Evolutionary conservation across 2,797 vertebrate genomes (phyloP).

Genomic region (Cynopterus sphinx): DNA sequence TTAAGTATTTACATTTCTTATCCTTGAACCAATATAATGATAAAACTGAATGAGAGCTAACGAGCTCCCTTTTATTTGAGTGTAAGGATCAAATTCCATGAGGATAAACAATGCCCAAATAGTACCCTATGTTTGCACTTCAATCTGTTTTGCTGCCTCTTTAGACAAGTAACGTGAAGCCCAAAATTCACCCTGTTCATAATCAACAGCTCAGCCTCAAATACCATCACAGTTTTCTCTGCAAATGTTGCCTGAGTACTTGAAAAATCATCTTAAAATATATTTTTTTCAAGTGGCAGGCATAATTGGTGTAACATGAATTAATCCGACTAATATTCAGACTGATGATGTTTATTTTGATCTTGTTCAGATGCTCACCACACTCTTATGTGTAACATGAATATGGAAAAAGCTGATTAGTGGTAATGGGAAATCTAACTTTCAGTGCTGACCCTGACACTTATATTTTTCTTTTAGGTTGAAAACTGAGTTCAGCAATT

Average conservation of each 20-base stretch:
- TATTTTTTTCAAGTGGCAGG: conserved; percentile 65
- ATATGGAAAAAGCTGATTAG: conserved; percentile 21
- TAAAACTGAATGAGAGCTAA: background rate
- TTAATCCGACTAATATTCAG: conserved; percentile 63
- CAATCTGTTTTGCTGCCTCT: conserved; percentile 53
- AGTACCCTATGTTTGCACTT: background rate
- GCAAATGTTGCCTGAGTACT: conserved; percentile 52
- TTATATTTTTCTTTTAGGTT: conserved; percentile 30
- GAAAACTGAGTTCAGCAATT: conserved; percentile 16
- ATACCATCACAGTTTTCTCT: conserved; percentile 60
- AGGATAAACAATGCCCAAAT: background rate
- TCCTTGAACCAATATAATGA: background rate
- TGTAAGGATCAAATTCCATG: background rate
- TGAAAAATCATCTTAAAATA: conserved; percentile 74
- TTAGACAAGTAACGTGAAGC: conserved; percentile 62
- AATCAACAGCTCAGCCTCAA: conserved; percentile 56
- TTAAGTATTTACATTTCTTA: conserved; percentile 73
- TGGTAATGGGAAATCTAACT: background rate
- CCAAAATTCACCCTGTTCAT: conserved; percentile 40
- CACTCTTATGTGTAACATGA: background rate
- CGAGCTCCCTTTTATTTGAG: background rate
- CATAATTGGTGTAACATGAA: conserved; percentile 68
- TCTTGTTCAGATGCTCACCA: conserved; percentile 44
- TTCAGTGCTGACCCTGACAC: background rate
- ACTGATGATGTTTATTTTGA: conserved; percentile 64